Percentiles rank a stretch among this genome's conserved stretches.
Conservation (phyloP, 2,113 vertebrate genomes). For the Odobenus rosmarus region DNA sequence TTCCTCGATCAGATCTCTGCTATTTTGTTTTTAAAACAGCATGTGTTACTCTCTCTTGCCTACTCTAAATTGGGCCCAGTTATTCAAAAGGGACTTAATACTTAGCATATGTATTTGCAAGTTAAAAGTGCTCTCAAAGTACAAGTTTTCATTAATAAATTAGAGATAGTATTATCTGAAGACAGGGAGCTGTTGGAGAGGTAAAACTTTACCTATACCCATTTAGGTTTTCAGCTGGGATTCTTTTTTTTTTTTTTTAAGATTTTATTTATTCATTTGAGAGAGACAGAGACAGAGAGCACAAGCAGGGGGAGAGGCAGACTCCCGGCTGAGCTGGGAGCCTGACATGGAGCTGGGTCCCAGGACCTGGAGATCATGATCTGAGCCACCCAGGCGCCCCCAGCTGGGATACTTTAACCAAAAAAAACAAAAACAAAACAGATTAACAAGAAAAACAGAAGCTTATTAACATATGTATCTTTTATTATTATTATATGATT, state of each 20-base stretch:
- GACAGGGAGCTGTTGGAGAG: neutral
- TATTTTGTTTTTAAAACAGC: neutral
- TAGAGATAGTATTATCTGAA: neutral
- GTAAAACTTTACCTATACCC: neutral
- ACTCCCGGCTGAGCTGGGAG: no score
- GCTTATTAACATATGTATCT: neutral
- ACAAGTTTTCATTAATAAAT: neutral
- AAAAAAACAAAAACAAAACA: neutral
- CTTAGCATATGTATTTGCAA: neutral
- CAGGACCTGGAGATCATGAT: no score
- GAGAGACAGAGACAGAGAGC: no score
- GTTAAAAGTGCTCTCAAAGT: neutral
- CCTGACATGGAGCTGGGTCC: no score
- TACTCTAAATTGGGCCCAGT: neutral
- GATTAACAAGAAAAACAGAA: neutral
- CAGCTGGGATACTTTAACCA: neutral
- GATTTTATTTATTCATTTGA: no score
- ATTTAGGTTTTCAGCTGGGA: neutral
- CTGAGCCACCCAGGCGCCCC: no score
- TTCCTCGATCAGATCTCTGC: neutral
- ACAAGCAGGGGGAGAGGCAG: no score
- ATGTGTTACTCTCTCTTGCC: neutral
- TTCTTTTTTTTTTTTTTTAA: neutral
- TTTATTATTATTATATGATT: neutral
- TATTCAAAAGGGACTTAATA: neutral